Base-by-base conservation (phyloP, 2,888 invertebrate species). In the Drosophila anomelani region DNA sequence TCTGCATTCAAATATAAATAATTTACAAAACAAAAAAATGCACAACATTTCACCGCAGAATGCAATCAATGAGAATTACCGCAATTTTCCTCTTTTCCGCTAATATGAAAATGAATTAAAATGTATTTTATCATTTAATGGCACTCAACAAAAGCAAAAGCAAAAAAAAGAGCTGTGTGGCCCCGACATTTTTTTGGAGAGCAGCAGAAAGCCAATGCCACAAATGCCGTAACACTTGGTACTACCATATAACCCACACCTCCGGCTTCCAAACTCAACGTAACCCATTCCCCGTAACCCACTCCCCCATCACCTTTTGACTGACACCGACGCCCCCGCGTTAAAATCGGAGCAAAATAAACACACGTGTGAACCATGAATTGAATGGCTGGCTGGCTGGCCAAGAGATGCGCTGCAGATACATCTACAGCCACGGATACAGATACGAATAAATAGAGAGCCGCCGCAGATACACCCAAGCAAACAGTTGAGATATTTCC, bases 301-400 rank as follows among this genome's bases (percentile, higher is more conserved):
- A 10, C 20, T 12, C 20, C 23, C n/a, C 41, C 57, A 36, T 69
- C 70, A 12, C 26, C 38, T 49, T 49, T 49, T 69, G 68, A 51
- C 58, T 47, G 64, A 61, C 66, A 81, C 47, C 49, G 60, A 60
- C 85, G 75, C 86, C 83, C 73, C 79, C 79, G 56, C 83, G 36
- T 29, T 43, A 23, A 75, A 60, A 73, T 54, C 60, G 68, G 62
- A 60, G 57, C 78, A 75, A 85, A 79, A 85, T 85, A 84, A 84
- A 83, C 83, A 88, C 86, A 88, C 88, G 83, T 84, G 88, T 77
- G 81, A 88, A 75, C 71, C 71, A 83, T 69, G 81, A 86, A 77
- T 75, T 72, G 75, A 85, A 75, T 72, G 46, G 71, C 69, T 72
- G 77, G 71, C 69, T 72, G 77, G 71, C 69, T 72, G 79, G 73